These are phyloP conservation scores for Melanostigma gelatinosum DNA, from an alignment of 2,113 vertebrate genomes.

Conservation along the genomic window DNA sequence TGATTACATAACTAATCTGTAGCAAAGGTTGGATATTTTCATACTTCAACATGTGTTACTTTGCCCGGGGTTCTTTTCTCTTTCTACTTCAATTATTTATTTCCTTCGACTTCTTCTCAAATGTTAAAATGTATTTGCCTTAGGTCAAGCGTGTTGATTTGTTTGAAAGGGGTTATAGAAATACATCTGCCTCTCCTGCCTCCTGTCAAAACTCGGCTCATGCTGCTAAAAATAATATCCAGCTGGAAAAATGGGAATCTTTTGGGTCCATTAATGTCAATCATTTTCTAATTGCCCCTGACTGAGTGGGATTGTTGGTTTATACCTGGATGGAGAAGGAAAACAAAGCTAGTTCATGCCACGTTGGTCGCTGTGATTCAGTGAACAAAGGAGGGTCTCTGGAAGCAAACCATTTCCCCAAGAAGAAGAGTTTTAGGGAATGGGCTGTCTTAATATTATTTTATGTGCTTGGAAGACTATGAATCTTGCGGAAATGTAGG, in stretches of 20 bases:
- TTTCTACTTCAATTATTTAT: neutral
- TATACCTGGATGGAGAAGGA: constrained; percentile 24
- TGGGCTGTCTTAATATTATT: neutral
- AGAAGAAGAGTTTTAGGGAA: neutral
- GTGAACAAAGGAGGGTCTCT: constrained; percentile 12
- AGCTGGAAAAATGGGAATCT: constrained; percentile 41
- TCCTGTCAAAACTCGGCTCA: constrained; percentile 20
- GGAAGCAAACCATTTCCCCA: constrained; percentile 8
- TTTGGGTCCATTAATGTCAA: constrained; percentile 49
- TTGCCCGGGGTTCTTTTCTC: neutral
- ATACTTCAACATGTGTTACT: neutral
- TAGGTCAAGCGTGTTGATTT: neutral
- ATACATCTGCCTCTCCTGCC: constrained; percentile 19
- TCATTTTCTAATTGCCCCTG: constrained; percentile 51
- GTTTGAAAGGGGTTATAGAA: constrained; percentile 8
- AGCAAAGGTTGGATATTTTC: neutral
- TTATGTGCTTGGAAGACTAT: neutral
- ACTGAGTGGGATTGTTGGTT: constrained; percentile 21
- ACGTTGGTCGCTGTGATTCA: neutral
- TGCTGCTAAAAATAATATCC: constrained; percentile 25
- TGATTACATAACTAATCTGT: neutral
- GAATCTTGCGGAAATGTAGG: neutral
- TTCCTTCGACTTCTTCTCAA: neutral
- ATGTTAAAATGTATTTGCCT: neutral
- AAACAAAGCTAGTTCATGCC: constrained; percentile 23